These are phyloP conservation scores for Radopholus similis DNA, from an alignment of 1,140 invertebrate genomes.

Conservation along the genomic window DNA sequence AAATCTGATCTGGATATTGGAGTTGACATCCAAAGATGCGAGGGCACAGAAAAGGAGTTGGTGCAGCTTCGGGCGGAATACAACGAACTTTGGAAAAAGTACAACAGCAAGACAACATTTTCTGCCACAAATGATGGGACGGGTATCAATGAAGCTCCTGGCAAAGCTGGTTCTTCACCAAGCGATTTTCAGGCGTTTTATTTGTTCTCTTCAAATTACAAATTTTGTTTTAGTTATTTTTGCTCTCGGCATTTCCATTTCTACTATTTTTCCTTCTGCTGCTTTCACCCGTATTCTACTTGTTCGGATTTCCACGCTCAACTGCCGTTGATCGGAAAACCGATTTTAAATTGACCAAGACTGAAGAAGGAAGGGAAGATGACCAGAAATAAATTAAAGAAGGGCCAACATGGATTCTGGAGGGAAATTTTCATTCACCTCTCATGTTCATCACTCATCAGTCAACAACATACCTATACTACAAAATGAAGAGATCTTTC, in stretches of 20 bases:
- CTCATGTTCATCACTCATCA: no score
- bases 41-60: neutral
- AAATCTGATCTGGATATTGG: neutral
- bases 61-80: neutral
- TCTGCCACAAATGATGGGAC: neutral
- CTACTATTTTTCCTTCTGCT: neutral
- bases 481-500: no score
- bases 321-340: no score
- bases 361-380: no score
- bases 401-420: no score
- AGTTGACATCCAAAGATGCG: neutral
- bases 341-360: no score
- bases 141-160: neutral
- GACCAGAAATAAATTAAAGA: no score
- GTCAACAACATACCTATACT: no score
- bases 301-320: no score
- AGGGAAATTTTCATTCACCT: no score
- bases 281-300: conserved; percentile 1
- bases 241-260: neutral
- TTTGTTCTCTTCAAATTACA: neutral
- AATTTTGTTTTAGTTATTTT: neutral
- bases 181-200: neutral
- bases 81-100: neutral
- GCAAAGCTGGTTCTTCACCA: neutral
- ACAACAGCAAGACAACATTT: neutral